Conservation (phyloP, 2,888 invertebrate species). For the Thysanoteuthis rhombus region DNA sequence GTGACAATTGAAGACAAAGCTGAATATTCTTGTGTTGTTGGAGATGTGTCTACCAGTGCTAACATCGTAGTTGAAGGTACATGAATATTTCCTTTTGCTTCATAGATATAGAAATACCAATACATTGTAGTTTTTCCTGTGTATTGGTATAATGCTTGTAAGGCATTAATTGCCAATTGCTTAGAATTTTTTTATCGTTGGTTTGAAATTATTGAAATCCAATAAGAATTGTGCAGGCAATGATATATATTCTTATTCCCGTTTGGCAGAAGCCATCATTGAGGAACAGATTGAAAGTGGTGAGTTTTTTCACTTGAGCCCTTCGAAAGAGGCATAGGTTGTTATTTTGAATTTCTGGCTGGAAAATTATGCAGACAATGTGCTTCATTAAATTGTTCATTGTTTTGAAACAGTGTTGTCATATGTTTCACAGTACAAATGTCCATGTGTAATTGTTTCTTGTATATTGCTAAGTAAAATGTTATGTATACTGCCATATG, state of each 20-base stretch:
- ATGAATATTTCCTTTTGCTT: not conserved
- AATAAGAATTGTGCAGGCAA: not conserved
- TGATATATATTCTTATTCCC: not conserved
- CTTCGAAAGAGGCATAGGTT: too few species aligned
- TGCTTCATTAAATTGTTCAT: too few species aligned
- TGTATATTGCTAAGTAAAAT: too few species aligned
- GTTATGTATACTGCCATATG: too few species aligned
- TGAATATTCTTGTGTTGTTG: constrained; percentile 54
- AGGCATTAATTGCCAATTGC: not conserved
- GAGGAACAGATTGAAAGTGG: not conserved
- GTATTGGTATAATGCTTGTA: not conserved
- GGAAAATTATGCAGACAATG: too few species aligned
- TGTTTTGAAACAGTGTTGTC: too few species aligned
- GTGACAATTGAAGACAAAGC: constrained; percentile 58
- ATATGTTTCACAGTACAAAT: too few species aligned
- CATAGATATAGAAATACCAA: not conserved
- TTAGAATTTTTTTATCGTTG: not conserved
- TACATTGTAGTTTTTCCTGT: not conserved
- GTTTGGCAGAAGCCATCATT: not conserved
- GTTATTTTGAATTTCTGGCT: too few species aligned
- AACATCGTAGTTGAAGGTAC: constrained; percentile 61
- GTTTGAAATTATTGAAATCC: not conserved
- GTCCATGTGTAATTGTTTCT: too few species aligned
- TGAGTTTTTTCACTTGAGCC: not conserved
- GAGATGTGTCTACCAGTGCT: constrained; percentile 55